Evolutionary conservation across 1,140 invertebrate species (phyloP).

Genomic region (Drosophila elegans): DNA sequence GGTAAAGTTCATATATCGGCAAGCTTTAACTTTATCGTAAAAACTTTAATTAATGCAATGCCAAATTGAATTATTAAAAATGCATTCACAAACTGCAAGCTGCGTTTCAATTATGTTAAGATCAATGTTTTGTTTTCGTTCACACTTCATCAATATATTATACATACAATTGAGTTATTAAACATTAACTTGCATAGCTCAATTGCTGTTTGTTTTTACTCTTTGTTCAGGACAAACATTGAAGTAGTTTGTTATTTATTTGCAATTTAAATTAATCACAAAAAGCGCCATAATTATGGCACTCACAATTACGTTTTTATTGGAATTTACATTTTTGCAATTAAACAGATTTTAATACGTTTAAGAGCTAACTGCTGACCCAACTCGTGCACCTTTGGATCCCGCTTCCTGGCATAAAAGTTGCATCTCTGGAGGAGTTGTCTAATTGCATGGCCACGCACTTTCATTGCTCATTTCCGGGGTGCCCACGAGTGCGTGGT

Average conservation of each 20-base stretch:
- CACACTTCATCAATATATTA: neutral
- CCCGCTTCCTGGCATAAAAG: neutral
- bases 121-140: neutral
- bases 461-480: constrained; percentile 64
- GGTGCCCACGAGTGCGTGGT: constrained; percentile 25
- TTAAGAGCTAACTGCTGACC: neutral
- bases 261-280: constrained; percentile 1
- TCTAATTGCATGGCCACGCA: constrained; percentile 65
- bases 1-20: no score
- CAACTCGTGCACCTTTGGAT: neutral
- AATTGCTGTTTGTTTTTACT: neutral
- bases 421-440: constrained; percentile 21
- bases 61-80: no score
- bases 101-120: neutral
- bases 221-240: no score
- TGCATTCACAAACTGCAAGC: no score
- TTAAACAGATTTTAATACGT: neutral
- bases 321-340: neutral
- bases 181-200: neutral
- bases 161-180: neutral
- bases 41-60: no score
- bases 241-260: constrained; percentile 1
- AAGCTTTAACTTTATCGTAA: no score
- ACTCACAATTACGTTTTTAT: neutral
- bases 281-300: neutral